These are phyloP conservation scores for Hedychridium roseum DNA, from an alignment of 2,888 invertebrate species.

Conservation along the genomic window DNA sequence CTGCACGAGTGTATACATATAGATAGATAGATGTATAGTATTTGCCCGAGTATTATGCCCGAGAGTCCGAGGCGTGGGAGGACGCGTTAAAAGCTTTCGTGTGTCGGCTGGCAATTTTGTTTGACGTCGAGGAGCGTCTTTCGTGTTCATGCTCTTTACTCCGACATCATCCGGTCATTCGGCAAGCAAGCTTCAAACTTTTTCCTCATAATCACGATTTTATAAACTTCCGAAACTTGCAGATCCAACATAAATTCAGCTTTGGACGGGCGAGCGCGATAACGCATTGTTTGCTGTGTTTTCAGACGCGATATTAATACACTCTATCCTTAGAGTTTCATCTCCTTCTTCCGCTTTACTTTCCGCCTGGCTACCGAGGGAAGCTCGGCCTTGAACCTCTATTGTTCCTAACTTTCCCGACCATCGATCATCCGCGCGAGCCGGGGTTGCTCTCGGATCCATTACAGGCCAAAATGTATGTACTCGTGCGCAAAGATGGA, in stretches of 20 bases:
- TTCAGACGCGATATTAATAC: too few relatives aligned
- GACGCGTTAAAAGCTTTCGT: constrained; percentile 34
- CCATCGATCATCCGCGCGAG: constrained; percentile 35
- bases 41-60: constrained; percentile 18
- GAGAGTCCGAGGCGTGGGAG: constrained; percentile 8
- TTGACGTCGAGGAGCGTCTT: constrained; percentile 1
- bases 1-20: too few relatives aligned
- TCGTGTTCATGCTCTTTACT: not conserved
- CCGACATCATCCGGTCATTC: not conserved
- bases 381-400: constrained; percentile 30
- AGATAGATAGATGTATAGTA: too few relatives aligned
- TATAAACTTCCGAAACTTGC: too few relatives aligned
- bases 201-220: too few relatives aligned
- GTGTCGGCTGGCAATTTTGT: constrained; percentile 16
- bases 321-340: too few relatives aligned
- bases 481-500: constrained; percentile 22
- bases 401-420: constrained; percentile 37
- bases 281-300: too few relatives aligned
- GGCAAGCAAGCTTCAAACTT: too few relatives aligned
- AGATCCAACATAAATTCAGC: too few relatives aligned
- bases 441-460: constrained; percentile 9
- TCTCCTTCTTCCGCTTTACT: constrained; percentile 6
- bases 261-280: too few relatives aligned
- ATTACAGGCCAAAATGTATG: constrained; percentile 12
- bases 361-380: too few relatives aligned